Percentiles rank a stretch among this genome's conserved stretches.
Evolutionary conservation across 2,888 invertebrate species (phyloP).

Genomic region (Lathronympha strigana): DNA sequence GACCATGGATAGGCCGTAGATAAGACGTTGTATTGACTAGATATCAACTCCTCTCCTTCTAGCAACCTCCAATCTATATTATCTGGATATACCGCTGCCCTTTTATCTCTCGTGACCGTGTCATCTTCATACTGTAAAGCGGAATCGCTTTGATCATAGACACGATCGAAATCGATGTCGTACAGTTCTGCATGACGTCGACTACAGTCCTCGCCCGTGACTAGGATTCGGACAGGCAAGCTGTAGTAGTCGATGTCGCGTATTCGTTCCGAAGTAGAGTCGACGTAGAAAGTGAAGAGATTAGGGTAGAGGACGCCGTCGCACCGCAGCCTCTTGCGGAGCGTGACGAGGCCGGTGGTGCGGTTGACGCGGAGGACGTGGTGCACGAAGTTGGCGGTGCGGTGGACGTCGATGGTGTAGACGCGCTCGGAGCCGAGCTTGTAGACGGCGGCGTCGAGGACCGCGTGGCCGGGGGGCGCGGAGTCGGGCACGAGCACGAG

Average conservation of each 20-base stretch:
- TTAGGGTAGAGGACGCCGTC: constrained; percentile 93
- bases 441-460: constrained; percentile 92
- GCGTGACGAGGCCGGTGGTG: constrained; percentile 89
- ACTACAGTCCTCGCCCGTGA: constrained; percentile 89
- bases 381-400: constrained; percentile 92
- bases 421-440: constrained; percentile 90
- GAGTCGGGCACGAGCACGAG: constrained; percentile 85
- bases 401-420: constrained; percentile 91
- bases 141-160: constrained; percentile 81
- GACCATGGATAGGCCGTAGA: constrained; percentile 83
- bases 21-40: constrained; percentile 79
- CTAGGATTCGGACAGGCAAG: constrained; percentile 89
- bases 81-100: constrained; percentile 65
- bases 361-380: constrained; percentile 90
- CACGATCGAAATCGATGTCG: constrained; percentile 84
- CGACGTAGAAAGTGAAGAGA: constrained; percentile 93
- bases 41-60: constrained; percentile 72
- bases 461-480: constrained; percentile 85
- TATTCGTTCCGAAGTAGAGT: constrained; percentile 91
- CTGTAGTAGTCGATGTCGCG: constrained; percentile 93
- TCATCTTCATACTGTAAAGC: constrained; percentile 76
- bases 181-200: constrained; percentile 85
- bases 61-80: constrained; percentile 77
- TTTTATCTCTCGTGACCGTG: constrained; percentile 66
- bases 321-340: constrained; percentile 89